Conservation (phyloP, 2,797 vertebrate genomes). For the Perodicticus potto region DNA sequence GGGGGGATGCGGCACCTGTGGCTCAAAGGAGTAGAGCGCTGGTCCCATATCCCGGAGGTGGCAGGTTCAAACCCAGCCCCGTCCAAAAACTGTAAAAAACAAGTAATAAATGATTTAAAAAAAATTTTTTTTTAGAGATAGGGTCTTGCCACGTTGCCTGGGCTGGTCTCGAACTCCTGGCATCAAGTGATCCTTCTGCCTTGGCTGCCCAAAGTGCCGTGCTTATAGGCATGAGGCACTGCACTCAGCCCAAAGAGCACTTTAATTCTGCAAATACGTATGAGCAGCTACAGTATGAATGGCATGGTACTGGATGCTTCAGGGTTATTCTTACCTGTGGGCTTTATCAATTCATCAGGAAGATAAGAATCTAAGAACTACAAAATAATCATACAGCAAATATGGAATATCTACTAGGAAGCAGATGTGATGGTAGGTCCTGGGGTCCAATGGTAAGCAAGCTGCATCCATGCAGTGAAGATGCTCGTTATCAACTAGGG, state of each 20-base stretch:
- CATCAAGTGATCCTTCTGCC: background rate
- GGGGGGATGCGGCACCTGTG: too few species aligned
- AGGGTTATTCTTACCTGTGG: background rate
- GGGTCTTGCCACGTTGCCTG: background rate
- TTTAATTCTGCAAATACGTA: background rate
- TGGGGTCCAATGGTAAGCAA: background rate
- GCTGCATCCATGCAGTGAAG: too few species aligned
- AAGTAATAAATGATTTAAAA: too few species aligned
- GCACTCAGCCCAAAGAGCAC: background rate
- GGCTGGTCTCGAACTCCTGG: background rate
- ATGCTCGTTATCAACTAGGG: background rate
- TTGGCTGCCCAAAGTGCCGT: background rate
- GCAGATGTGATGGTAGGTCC: background rate
- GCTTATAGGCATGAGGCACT: background rate
- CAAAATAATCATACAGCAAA: background rate
- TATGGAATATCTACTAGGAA: background rate
- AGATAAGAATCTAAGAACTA: background rate
- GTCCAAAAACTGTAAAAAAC: too few species aligned
- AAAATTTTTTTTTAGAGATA: background rate
- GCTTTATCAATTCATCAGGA: conserved; percentile 21
- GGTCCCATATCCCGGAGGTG: too few species aligned
- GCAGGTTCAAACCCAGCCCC: too few species aligned
- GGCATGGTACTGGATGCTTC: background rate
- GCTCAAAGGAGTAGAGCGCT: too few species aligned
- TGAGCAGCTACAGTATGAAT: background rate